phyloP scores from a whole-genome alignment of 2,888 invertebrate species.

The Rotaria sp. region DNA sequence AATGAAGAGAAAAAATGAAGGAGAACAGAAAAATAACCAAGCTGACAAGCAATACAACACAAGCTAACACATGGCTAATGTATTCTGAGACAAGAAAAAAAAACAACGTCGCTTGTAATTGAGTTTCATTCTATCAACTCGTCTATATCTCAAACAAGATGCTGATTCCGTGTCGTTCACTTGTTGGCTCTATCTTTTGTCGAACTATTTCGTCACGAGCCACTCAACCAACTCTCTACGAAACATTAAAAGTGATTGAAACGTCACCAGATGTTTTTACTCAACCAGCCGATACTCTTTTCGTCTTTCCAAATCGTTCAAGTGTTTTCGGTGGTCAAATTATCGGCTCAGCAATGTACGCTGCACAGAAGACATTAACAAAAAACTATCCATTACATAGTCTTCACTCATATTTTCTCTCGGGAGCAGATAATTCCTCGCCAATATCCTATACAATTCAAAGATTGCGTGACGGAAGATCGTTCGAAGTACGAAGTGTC shows the following conservation, averaged over 20 bases:
- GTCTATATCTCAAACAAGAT: too few species aligned
- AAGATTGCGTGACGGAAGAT: neutral
- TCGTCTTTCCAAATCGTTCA: neutral
- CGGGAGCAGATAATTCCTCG: neutral
- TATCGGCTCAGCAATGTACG: neutral
- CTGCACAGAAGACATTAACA: neutral
- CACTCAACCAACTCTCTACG: neutral
- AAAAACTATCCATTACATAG: neutral
- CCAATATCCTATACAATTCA: neutral
- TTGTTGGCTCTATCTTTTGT: too few species aligned
- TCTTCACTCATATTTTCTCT: neutral
- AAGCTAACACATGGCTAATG: too few species aligned
- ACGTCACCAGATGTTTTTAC: neutral
- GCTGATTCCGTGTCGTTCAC: too few species aligned
- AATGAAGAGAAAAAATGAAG: too few species aligned
- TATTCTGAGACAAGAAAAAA: too few species aligned
- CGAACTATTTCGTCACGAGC: neutral
- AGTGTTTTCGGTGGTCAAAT: neutral
- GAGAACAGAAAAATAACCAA: too few species aligned
- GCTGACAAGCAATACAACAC: too few species aligned
- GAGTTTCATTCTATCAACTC: too few species aligned
- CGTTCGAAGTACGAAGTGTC: neutral
- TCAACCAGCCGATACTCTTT: neutral
- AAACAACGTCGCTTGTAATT: too few species aligned
- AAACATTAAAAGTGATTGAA: neutral